phyloP scores from a whole-genome alignment of 2,797 vertebrate genomes.

The Momotus momota region DNA sequence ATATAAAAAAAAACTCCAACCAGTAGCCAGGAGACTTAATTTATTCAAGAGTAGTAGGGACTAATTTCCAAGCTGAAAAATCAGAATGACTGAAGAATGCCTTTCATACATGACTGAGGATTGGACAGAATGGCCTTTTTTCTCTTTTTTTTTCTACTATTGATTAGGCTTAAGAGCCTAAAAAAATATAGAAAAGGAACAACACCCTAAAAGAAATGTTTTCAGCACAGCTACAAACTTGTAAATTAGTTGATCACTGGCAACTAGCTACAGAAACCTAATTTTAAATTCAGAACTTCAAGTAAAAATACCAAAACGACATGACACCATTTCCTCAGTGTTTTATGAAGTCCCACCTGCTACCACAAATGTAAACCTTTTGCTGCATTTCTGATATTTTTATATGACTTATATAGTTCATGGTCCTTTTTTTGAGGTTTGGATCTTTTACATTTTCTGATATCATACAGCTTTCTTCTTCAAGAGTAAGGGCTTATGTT shows the following conservation, averaged over 20 bases:
- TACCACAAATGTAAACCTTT: neutral
- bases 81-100: accelerated
- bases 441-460: neutral
- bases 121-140: neutral
- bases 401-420: neutral
- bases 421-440: neutral
- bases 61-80: neutral
- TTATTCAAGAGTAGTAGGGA: neutral
- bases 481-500: neutral
- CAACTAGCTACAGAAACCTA: neutral
- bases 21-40: neutral
- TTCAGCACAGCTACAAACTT: neutral
- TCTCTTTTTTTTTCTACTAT: neutral
- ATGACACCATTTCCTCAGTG: neutral
- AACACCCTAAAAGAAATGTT: neutral
- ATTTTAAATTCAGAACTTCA: neutral
- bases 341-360: neutral
- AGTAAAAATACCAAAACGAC: neutral
- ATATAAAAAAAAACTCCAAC: neutral
- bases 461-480: neutral
- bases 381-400: neutral
- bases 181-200: neutral
- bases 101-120: neutral
- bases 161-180: neutral
- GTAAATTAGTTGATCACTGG: neutral